These are phyloP conservation scores for Vidua macroura DNA, from an alignment of 2,113 vertebrate species.

Conservation along the genomic window DNA sequence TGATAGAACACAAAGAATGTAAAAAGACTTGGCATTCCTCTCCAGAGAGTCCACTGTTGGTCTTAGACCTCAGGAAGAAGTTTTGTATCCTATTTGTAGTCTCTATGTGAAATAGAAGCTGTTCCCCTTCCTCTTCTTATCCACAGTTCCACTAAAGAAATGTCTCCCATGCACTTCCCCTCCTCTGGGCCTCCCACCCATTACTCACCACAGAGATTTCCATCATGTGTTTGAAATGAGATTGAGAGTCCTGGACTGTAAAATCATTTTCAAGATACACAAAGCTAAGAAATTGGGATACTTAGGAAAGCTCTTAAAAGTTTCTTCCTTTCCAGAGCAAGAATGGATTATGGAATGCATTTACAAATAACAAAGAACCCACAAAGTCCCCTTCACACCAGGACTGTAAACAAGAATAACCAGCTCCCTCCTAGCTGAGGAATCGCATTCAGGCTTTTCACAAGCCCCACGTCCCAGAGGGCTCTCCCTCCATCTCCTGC, in stretches of 20 bases:
- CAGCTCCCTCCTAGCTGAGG: background rate
- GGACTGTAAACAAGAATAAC: background rate
- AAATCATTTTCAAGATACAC: background rate
- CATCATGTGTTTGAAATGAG: background rate
- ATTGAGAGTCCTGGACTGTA: background rate
- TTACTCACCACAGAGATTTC: background rate
- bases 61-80: background rate
- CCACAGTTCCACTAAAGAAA: background rate
- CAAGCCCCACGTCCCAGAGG: rapidly evolving
- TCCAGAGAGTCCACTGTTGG: background rate
- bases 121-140: background rate
- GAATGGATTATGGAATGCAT: background rate
- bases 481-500: background rate
- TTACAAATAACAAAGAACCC: background rate
- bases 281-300: background rate
- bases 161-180: background rate
- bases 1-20: background rate
- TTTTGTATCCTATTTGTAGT: background rate
- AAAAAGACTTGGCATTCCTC: background rate
- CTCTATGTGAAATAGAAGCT: background rate
- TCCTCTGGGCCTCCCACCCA: background rate
- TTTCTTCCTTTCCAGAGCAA: background rate
- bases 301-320: background rate
- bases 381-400: background rate
- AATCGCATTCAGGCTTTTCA: rapidly evolving